Percentiles rank a stretch among this genome's conserved stretches.
Conservation (phyloP, 30 jellyfish, hydroid and myxozoan genomes). For the Morbakka virulenta region DNA sequence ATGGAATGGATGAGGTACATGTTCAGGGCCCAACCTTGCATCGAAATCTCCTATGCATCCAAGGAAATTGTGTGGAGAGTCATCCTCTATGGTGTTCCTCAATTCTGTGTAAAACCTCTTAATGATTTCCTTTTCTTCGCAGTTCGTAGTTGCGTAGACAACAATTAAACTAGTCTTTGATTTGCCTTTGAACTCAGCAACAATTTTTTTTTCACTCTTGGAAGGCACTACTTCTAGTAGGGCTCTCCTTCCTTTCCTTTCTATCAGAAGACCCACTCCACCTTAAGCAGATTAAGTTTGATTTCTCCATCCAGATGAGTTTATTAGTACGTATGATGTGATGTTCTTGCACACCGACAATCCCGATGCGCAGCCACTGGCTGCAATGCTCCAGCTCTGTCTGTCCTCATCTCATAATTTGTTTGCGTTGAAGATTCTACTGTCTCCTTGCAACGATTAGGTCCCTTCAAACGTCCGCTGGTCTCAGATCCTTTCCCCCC, state of each 20-base stretch:
- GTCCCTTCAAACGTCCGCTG: too few relatives aligned
- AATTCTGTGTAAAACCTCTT: neutral
- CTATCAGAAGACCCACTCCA: slow-evolving; percentile 11
- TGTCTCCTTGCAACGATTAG: too few relatives aligned
- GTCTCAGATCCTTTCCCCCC: too few relatives aligned
- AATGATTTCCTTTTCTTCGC: slow-evolving; percentile 9
- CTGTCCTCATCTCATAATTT: too few relatives aligned
- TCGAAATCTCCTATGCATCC: slow-evolving; percentile 26
- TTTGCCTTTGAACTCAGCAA: slow-evolving; percentile 29
- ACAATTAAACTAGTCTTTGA: slow-evolving; percentile 6
- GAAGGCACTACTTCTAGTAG: neutral
- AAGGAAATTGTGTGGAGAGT: slow-evolving; percentile 12
- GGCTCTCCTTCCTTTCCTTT: neutral
- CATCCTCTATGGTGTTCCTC: neutral
- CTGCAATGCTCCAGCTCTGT: too few relatives aligned
- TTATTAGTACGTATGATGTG: too few relatives aligned
- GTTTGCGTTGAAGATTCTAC: too few relatives aligned
- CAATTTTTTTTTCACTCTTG: neutral
- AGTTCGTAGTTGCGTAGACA: slow-evolving; percentile 14
- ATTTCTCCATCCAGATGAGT: slow-evolving; percentile 5
- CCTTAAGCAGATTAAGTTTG: neutral
- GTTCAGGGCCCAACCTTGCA: slow-evolving; percentile 27
- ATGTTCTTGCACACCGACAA: too few relatives aligned
- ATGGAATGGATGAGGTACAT: slow-evolving; percentile 11
- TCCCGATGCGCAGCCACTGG: too few relatives aligned